These are phyloP conservation scores for Siniperca knerii DNA, from an alignment of 2,113 vertebrate species.

Conservation along the genomic window DNA sequence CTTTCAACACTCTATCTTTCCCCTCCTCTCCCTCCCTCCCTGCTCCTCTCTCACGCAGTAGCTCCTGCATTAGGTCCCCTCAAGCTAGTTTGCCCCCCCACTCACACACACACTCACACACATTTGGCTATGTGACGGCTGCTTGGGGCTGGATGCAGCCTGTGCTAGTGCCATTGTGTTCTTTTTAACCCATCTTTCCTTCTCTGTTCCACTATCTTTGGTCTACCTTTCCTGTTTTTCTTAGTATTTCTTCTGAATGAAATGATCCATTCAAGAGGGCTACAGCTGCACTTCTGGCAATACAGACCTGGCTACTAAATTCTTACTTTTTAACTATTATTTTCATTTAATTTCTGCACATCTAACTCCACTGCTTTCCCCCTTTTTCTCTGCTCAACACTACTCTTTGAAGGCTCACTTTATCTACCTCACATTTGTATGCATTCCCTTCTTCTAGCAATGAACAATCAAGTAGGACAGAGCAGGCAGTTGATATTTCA, in stretches of 20 bases:
- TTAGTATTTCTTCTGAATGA: constrained; percentile 28
- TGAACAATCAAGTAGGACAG: not conserved
- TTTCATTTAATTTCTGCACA: not conserved
- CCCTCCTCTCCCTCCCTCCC: constrained; percentile 26
- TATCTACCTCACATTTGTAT: not conserved
- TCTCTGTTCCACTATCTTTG: not conserved
- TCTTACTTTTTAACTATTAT: not conserved
- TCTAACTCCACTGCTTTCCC: not conserved
- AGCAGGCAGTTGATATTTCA: constrained; percentile 3
- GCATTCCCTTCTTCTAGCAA: not conserved
- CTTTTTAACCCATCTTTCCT: constrained; percentile 14
- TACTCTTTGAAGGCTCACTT: not conserved
- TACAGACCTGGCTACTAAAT: not conserved
- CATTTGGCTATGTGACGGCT: constrained; percentile 36
- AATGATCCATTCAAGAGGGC: constrained; percentile 21
- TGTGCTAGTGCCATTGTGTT: constrained; percentile 30
- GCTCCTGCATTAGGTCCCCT: constrained; percentile 46
- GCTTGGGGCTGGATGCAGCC: constrained; percentile 38
- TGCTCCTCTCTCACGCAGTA: constrained; percentile 46
- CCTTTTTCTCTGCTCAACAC: not conserved
- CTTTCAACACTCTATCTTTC: constrained; percentile 60
- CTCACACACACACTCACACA: constrained; percentile 12
- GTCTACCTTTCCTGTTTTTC: not conserved
- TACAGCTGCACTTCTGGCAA: not conserved
- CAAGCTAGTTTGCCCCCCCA: constrained; percentile 22